Base-by-base conservation (phyloP, 2,113 vertebrate genomes). In the Aptenodytes forsteri region DNA sequence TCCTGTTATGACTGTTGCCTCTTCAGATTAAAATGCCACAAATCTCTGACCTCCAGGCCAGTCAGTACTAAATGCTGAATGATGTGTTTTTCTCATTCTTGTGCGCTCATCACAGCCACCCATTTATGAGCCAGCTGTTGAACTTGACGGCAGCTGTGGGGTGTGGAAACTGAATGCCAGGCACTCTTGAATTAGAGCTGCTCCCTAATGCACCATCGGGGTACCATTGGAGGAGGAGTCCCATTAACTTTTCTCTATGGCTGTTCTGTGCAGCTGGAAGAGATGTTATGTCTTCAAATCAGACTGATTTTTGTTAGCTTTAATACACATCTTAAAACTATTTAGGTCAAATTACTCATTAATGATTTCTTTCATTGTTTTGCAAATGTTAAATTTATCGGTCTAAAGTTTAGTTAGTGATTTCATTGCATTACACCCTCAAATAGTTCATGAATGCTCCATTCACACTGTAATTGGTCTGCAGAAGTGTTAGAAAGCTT, bases 61-160 rank as follows among this genome's bases (percentile, higher is more conserved):
- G 52, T 90, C 79, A 86, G 91, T 89, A 58, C 46, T 97, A 80
- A 94, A 87, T 91, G 46, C 91, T 98, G 95, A 97, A 97, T 94
- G 81, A 71, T 96, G 44, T 96, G 34, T 93, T 97, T 97, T 95
- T 90, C 70, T 95, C 76, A 56, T 97, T 96, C 94, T 96, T 97
- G 64, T 82, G 61, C 38, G 40, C 42, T 92, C 34, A 65, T 96
- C 93, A 96, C 86, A 97, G 96, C 71, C 27, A 50, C 79, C 89
- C 94, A 94, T 98, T 97, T 97, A 98, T 96, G 86, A 98, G 93
- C 94, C 98, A 98, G 97, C 98, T 98, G 97, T 98, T 97, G 91
- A 93, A 85, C 62, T 83, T n/a, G 1, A 36, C 0, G 15, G 96
- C 98, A 98, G 98, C 98, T 98, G 98, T 96, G 69, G 95, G 29